A percentile compares a stretch with the other conserved stretches of the same genome.
phyloP scores from a whole-genome alignment of 2,888 invertebrate genomes.

The Hecatera dysodea region DNA sequence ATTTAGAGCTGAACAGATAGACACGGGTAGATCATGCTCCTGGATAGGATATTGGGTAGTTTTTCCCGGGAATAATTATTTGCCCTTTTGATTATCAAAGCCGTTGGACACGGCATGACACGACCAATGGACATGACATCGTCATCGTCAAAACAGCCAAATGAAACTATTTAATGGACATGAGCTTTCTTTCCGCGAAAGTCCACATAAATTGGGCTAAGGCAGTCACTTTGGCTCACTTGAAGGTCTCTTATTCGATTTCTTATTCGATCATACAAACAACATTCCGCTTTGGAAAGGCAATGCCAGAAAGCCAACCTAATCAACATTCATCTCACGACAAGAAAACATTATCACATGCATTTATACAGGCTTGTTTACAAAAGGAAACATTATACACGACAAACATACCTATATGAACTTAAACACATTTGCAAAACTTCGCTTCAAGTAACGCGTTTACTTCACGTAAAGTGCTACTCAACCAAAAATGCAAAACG shows the following conservation, averaged over 20 bases:
- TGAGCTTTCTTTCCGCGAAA: not conserved
- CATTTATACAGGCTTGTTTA: constrained; percentile 28
- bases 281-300: not conserved
- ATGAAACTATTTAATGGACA: not conserved
- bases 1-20: not conserved
- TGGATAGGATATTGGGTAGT: no score
- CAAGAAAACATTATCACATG: constrained; percentile 17
- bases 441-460: constrained; percentile 33
- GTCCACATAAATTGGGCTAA: not conserved
- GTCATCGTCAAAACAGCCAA: no score
- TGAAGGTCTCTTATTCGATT: not conserved
- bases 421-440: constrained; percentile 51
- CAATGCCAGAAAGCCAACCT: not conserved
- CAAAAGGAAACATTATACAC: constrained; percentile 27
- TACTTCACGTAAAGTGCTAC: constrained; percentile 41
- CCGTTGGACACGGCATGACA: no score
- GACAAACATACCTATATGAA: constrained; percentile 23
- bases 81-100: no score
- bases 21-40: not conserved
- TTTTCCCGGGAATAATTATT: no score
- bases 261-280: not conserved
- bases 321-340: constrained; percentile 13
- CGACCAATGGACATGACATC: not conserved
- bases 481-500: constrained; percentile 53
- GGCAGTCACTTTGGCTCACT: not conserved